A percentile compares a stretch with the other conserved stretches of the same genome.
These are phyloP conservation scores for Chionis minor DNA, from an alignment of 2,113 vertebrate species.

Conservation along the genomic window DNA sequence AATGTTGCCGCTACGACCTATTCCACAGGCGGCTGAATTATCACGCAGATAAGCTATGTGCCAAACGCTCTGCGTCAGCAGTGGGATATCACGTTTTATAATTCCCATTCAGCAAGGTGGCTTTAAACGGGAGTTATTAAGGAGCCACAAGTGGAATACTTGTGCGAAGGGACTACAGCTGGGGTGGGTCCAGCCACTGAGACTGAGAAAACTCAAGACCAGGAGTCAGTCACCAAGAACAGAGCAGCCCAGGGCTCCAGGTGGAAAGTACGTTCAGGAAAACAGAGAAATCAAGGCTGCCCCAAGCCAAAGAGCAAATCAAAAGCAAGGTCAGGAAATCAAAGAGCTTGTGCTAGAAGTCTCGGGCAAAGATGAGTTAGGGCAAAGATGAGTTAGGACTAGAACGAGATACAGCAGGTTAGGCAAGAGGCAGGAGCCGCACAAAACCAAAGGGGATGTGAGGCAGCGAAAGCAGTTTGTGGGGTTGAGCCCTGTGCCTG, in stretches of 20 bases:
- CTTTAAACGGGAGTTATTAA: background rate
- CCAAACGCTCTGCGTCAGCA: background rate
- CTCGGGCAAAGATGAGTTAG: background rate
- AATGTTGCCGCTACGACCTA: background rate
- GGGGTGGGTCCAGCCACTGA: background rate
- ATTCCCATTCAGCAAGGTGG: conserved; percentile 17
- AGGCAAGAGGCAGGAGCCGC: background rate
- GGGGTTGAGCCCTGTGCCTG: background rate
- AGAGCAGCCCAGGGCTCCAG: background rate
- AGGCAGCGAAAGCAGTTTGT: background rate
- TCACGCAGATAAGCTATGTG: background rate
- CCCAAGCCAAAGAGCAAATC: background rate
- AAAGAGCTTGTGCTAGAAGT: background rate
- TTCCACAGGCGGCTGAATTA: conserved; percentile 19
- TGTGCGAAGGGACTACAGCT: background rate
- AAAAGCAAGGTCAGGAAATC: background rate
- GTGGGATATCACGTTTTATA: background rate
- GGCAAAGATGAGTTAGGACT: background rate
- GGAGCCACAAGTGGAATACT: conserved; percentile 17
- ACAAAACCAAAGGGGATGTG: background rate
- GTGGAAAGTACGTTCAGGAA: background rate
- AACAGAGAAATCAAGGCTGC: background rate
- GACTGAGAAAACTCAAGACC: background rate
- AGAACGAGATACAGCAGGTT: background rate
- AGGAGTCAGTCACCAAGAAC: background rate